Conservation (phyloP, 2,888 invertebrate genomes). For the Troides helena region DNA sequence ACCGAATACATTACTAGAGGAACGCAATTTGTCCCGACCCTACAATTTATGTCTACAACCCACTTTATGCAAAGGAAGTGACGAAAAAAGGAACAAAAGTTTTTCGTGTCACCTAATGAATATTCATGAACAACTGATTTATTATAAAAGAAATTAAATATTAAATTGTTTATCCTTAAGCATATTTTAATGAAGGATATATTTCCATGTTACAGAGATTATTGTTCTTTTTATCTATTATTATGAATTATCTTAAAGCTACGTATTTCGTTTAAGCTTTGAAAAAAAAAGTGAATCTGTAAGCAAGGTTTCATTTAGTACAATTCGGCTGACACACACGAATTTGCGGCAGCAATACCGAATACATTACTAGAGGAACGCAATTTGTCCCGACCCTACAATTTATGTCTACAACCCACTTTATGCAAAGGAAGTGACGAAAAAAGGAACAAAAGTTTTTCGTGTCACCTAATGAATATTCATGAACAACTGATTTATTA, state of each 20-base stretch:
- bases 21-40: constrained; percentile 71
- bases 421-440: constrained; percentile 60
- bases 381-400: constrained; percentile 70
- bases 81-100: constrained; percentile 53
- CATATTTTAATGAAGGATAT: too few relatives aligned
- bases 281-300: constrained; percentile 51
- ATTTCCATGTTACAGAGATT: background rate
- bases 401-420: constrained; percentile 68
- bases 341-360: constrained; percentile 52
- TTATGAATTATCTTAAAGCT: background rate
- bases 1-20: constrained; percentile 63
- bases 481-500: constrained; percentile 39
- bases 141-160: constrained; percentile 33
- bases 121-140: constrained; percentile 41
- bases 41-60: constrained; percentile 69
- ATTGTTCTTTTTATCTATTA: background rate
- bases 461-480: constrained; percentile 48
- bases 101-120: constrained; percentile 47
- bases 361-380: constrained; percentile 65
- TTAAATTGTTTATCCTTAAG: too few relatives aligned
- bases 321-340: constrained; percentile 57
- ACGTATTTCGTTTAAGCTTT: background rate
- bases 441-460: constrained; percentile 52
- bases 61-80: constrained; percentile 62
- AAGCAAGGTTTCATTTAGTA: constrained; percentile 63